These are phyloP conservation scores for Clarias macrocephalus DNA, from an alignment of 2,113 vertebrate genomes.

Conservation along the genomic window DNA sequence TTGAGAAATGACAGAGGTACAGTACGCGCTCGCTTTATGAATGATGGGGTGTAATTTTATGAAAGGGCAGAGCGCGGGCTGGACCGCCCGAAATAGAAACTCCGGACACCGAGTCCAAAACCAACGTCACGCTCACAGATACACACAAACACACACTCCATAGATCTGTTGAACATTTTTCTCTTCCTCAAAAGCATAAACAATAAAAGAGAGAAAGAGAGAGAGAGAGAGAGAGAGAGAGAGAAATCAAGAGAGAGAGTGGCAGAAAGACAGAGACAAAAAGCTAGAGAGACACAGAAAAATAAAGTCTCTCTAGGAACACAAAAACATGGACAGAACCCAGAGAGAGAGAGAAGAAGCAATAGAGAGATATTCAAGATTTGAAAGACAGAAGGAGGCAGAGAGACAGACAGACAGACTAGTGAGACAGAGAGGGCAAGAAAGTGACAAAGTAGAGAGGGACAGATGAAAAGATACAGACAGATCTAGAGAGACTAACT, in stretches of 20 bases:
- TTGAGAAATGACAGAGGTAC: slow-evolving; percentile 11
- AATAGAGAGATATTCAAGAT: slow-evolving; percentile 7
- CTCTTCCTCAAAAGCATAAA: background rate
- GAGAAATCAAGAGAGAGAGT: background rate
- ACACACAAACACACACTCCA: background rate
- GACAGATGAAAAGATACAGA: background rate
- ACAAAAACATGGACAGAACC: too few species aligned
- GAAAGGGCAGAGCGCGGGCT: slow-evolving; percentile 19
- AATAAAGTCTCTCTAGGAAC: background rate
- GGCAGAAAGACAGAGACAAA: background rate
- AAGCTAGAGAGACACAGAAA: background rate
- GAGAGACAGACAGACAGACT: background rate
- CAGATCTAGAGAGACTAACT: background rate
- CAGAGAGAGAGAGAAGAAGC: background rate
- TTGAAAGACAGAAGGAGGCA: slow-evolving; percentile 1
- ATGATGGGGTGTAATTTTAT: background rate
- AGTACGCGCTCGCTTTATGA: slow-evolving; percentile 1
- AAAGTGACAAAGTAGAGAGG: background rate
- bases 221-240: background rate
- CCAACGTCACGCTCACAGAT: slow-evolving; percentile 8
- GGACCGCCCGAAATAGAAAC: slow-evolving; percentile 14
- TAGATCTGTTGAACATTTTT: background rate
- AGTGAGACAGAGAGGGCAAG: background rate
- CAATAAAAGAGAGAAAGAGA: background rate
- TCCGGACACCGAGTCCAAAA: slow-evolving; percentile 21